Evolutionary conservation across 2,113 vertebrate genomes (phyloP), one percentile per base, ranked within the genome.

Genomic region (Lutjanus erythropterus): DNA sequence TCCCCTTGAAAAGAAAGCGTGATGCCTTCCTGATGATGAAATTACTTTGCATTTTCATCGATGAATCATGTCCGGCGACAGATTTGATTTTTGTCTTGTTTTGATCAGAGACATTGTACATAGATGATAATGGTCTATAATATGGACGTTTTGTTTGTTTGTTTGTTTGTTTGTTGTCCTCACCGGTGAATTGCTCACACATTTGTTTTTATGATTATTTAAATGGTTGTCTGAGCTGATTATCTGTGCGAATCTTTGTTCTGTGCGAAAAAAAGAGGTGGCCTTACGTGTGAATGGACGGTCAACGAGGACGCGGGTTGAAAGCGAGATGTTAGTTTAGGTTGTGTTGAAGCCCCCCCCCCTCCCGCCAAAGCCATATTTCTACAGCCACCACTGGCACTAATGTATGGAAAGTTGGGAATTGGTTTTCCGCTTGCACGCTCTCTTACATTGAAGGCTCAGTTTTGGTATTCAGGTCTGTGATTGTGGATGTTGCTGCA

Each of bases 1-100:
- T 74, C 49, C 83, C 78, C 70, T 55, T 9, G 12, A 78, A 77
- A 80, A 83, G 86, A 87, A 58, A 87, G 75, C 42, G 61, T 12
- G 47, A 88, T 87, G 88, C 90, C 90, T 93, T 93, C 76, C 76
- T 50, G 72, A 76, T 31, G 79, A 87, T 83, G 88, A 90, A 81
- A 52, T 42, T 3, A 42, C 35, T 78, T 65, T 33, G 55, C 59
- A 56, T 90, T 76, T 76, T 84, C 71, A 78, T 88, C 42, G 10
- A 52, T 55, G 72, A 64, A 86, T 86, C 71, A 18, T 60, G 61
- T 86, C 52, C 78, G 21, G 73, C 44, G 59, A 82, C 47, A 42
- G 56, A 61, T 53, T 42, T 68, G 58, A 72, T 67, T 33, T 59
- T 46, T 65, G 74, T 85, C 80, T 78, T 27, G 69, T 78, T 67